Evolutionary conservation across 2,888 invertebrate genomes (phyloP).

Genomic region (Drosophila testacea): DNA sequence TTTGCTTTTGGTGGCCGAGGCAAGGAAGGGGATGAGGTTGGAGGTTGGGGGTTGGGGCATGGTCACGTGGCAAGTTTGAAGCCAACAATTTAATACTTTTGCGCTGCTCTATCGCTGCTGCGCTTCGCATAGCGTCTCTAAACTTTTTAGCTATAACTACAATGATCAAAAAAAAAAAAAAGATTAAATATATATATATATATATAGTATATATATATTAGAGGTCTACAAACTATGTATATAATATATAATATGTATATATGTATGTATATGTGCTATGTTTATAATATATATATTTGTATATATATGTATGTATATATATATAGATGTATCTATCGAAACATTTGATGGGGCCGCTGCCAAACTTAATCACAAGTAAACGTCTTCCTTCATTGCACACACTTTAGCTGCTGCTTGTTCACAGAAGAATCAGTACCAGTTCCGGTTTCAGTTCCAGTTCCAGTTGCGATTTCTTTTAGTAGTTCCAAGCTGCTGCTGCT

Average conservation of each 20-base stretch:
- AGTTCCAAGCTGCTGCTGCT: constrained; percentile 67
- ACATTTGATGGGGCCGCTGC: constrained; percentile 53
- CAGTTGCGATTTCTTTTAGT: constrained; percentile 42
- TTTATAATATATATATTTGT: constrained; percentile 21
- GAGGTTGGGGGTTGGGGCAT: constrained; percentile 12
- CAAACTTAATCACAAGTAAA: constrained; percentile 78
- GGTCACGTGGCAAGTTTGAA: constrained; percentile 52
- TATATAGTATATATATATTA: constrained; percentile 21
- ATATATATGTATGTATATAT: constrained; percentile 29
- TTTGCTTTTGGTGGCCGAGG: constrained; percentile 35
- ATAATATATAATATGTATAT: constrained; percentile 21
- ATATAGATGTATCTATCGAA: constrained; percentile 33
- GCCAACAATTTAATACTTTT: constrained; percentile 74
- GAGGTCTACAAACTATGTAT: constrained; percentile 31
- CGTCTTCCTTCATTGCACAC: constrained; percentile 65
- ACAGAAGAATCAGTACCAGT: not conserved
- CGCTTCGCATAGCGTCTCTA: constrained; percentile 73
- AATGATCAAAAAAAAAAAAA: constrained; percentile 55
- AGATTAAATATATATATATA: constrained; percentile 32
- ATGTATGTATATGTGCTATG: constrained; percentile 18
- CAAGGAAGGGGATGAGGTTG: not conserved
- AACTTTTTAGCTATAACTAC: constrained; percentile 65
- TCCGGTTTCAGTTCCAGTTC: constrained; percentile 1
- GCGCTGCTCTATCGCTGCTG: constrained; percentile 48
- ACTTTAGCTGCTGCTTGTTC: constrained; percentile 1